Evolutionary conservation across 2,888 invertebrate genomes (phyloP).

Genomic region (Pheosia tremula): DNA sequence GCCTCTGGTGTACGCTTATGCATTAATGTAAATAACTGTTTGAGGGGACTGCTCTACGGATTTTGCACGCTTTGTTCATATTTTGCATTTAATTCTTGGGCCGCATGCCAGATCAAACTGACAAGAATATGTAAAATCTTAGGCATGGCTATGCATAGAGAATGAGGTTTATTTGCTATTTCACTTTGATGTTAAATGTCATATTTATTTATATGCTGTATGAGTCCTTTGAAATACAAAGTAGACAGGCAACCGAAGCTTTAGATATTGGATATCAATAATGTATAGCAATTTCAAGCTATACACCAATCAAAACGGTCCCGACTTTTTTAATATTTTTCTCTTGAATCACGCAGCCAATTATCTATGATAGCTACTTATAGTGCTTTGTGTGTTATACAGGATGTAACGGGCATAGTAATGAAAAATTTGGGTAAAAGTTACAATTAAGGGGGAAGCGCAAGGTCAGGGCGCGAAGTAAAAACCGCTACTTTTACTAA

Average conservation of each 20-base stretch:
- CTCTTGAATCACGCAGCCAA: no score
- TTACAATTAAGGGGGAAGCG: no score
- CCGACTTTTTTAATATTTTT: no score
- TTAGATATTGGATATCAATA: neutral
- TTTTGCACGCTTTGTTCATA: slow-evolving; percentile 2
- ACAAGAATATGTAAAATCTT: neutral
- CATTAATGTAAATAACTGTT: slow-evolving; percentile 5
- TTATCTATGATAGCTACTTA: no score
- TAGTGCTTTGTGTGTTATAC: no score
- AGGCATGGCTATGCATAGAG: no score
- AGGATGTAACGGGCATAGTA: no score
- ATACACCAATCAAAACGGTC: neutral
- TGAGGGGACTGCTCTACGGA: neutral
- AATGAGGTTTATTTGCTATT: no score
- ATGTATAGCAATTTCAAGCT: neutral
- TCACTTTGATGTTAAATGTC: no score
- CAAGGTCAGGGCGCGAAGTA: no score
- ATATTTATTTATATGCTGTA: neutral
- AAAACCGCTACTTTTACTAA: no score
- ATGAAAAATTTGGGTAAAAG: no score
- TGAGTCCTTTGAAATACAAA: neutral
- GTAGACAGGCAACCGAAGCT: neutral
- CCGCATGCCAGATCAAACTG: slow-evolving; percentile 1
- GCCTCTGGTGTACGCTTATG: neutral
- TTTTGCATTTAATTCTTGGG: slow-evolving; percentile 2